phyloP scores from a whole-genome alignment of 1,140 invertebrate species.

The Callitettix versicolor region DNA sequence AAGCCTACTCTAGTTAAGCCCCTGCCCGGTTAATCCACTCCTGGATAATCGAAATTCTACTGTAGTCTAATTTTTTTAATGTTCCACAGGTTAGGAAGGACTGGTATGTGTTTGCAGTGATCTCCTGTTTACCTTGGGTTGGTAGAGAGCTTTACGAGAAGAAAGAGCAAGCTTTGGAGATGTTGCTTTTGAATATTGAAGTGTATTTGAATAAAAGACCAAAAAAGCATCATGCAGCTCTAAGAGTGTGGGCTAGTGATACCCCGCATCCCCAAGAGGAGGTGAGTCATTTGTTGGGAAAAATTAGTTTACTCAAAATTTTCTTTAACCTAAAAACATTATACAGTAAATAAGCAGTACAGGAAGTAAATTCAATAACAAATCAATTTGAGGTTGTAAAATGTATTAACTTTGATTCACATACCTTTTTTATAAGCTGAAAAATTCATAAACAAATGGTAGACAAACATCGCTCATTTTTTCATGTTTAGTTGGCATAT shows the following conservation, averaged over 20 bases:
- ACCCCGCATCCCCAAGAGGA: slow-evolving; percentile 95
- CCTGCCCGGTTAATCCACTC: no score
- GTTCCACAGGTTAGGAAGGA: slow-evolving; percentile 63
- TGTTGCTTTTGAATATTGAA: slow-evolving; percentile 85
- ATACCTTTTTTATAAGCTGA: no score
- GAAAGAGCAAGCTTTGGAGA: slow-evolving; percentile 87
- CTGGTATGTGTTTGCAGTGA: slow-evolving; percentile 93
- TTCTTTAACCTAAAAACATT: background rate
- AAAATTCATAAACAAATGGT: no score
- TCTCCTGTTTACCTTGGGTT: slow-evolving; percentile 91
- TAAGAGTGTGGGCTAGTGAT: slow-evolving; percentile 87
- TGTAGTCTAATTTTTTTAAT: background rate
- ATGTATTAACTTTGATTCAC: no score
- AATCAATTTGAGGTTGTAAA: no score
- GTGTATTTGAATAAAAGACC: slow-evolving; percentile 88
- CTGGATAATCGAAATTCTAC: no score
- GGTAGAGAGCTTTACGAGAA: slow-evolving; percentile 94
- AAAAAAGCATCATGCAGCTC: slow-evolving; percentile 80
- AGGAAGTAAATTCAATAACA: no score
- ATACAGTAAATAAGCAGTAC: no score
- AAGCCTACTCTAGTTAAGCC: no score
- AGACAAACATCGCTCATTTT: no score
- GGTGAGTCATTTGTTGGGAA: slow-evolving; percentile 31
- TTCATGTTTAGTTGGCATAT: no score
- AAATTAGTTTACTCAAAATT: background rate